phyloP scores from a whole-genome alignment of 2,113 vertebrate genomes.

The Spermophilus dauricus region DNA sequence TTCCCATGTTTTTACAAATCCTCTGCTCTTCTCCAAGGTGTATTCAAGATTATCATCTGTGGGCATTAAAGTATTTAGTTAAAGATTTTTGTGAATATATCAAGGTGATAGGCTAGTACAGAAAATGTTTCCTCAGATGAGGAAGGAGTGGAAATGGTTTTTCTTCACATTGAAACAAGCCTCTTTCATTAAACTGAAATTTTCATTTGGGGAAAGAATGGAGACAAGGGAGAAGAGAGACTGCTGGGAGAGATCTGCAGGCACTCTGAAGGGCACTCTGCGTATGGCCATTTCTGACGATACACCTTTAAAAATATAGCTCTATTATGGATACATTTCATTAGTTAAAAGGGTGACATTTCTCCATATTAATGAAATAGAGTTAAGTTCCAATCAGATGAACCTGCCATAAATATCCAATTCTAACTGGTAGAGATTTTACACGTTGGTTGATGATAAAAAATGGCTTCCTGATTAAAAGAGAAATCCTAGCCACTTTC shows the following conservation, averaged over 20 bases:
- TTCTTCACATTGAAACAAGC: not conserved
- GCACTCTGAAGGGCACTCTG: constrained; percentile 67
- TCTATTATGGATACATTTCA: constrained; percentile 82
- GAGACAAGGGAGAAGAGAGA: constrained; percentile 63
- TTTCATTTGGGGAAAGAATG: constrained; percentile 25
- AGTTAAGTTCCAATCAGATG: constrained; percentile 79
- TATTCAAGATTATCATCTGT: not conserved
- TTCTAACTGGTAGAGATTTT: constrained; percentile 85
- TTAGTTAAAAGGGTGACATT: constrained; percentile 84
- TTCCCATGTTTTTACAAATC: not conserved
- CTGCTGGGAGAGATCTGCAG: constrained; percentile 58
- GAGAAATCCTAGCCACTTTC: constrained; percentile 72
- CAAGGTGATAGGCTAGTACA: not conserved
- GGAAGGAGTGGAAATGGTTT: constrained; percentile 15
- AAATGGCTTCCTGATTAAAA: constrained; percentile 73
- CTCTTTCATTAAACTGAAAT: not conserved
- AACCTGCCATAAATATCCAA: constrained; percentile 80
- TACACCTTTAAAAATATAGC: constrained; percentile 82
- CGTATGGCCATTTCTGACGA: constrained; percentile 75
- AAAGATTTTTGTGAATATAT: constrained; percentile 32
- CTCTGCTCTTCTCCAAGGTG: not conserved
- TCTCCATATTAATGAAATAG: constrained; percentile 86
- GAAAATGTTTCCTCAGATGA: not conserved
- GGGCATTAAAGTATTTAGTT: not conserved
- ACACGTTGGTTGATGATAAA: constrained; percentile 84